Evolutionary conservation across 2,888 invertebrate species (phyloP).

Genomic region (Caenorhabditis drosophilae): DNA sequence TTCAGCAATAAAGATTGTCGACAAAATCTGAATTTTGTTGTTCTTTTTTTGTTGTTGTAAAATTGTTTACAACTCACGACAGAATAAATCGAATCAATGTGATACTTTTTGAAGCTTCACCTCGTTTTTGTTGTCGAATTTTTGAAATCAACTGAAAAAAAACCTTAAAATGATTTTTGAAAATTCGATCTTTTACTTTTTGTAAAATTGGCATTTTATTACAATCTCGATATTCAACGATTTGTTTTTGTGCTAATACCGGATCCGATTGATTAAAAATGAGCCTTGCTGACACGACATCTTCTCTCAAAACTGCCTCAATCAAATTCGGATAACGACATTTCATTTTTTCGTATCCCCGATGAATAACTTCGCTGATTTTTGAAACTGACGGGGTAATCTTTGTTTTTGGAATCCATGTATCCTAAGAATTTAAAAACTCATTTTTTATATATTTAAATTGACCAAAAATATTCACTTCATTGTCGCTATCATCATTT

Average conservation of each 20-base stretch:
- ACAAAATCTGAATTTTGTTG: neutral
- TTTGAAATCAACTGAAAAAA: neutral
- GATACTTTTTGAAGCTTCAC: neutral
- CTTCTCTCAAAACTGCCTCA: neutral
- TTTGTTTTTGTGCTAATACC: neutral
- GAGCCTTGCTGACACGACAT: neutral
- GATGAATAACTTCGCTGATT: no score
- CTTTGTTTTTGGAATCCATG: neutral
- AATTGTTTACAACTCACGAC: neutral
- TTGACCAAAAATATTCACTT: neutral
- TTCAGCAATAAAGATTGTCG: neutral
- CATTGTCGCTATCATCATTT: neutral
- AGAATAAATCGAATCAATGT: neutral
- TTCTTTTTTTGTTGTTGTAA: neutral
- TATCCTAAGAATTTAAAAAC: neutral
- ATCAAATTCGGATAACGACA: no score
- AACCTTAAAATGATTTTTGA: no score
- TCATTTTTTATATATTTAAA: neutral
- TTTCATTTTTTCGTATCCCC: no score
- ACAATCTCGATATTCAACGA: neutral
- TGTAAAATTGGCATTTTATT: conserved; percentile 3
- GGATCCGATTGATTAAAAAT: no score
- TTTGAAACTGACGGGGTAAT: no score
- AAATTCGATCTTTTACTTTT: no score
- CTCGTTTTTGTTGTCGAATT: neutral